These are phyloP conservation scores for Burhinus bistriatus DNA, from an alignment of 2,113 vertebrate species.

Conservation along the genomic window DNA sequence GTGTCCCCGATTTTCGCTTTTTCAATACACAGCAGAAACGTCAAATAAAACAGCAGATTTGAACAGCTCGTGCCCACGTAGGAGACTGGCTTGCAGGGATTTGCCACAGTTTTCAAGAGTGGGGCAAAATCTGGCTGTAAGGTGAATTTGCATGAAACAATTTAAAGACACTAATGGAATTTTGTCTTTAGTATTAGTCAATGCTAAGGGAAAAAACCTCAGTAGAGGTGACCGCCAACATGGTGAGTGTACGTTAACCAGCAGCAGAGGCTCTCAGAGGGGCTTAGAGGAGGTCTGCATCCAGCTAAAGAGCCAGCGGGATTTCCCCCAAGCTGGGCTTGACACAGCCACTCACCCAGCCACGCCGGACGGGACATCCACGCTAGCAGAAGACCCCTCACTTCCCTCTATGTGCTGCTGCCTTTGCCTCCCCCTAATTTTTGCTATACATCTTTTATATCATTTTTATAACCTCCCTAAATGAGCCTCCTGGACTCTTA, in stretches of 20 bases:
- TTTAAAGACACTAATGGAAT: not conserved
- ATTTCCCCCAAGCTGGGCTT: not conserved
- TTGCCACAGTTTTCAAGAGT: not conserved
- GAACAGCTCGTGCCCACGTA: fast-evolving
- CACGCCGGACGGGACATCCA: fast-evolving
- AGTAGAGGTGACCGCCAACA: not conserved
- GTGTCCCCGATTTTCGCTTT: not conserved
- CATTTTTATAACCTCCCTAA: not conserved
- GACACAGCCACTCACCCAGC: not conserved
- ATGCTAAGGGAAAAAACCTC: not conserved
- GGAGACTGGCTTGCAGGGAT: not conserved
- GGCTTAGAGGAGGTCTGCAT: not conserved
- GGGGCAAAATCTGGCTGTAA: not conserved
- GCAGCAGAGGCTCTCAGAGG: not conserved
- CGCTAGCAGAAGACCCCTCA: not conserved
- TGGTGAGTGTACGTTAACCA: too few species aligned
- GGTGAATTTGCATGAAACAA: not conserved
- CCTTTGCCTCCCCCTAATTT: not conserved
- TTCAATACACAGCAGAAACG: not conserved
- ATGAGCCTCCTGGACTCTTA: not conserved
- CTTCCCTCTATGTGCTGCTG: fast-evolving
- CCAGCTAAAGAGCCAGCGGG: not conserved
- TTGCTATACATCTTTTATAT: not conserved
- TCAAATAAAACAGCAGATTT: not conserved
- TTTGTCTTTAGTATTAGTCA: not conserved